A percentile compares a stretch with the other conserved stretches of the same genome.
These are phyloP conservation scores for Tricholaema leucomelas DNA, from an alignment of 2,113 vertebrate species.

Conservation along the genomic window DNA sequence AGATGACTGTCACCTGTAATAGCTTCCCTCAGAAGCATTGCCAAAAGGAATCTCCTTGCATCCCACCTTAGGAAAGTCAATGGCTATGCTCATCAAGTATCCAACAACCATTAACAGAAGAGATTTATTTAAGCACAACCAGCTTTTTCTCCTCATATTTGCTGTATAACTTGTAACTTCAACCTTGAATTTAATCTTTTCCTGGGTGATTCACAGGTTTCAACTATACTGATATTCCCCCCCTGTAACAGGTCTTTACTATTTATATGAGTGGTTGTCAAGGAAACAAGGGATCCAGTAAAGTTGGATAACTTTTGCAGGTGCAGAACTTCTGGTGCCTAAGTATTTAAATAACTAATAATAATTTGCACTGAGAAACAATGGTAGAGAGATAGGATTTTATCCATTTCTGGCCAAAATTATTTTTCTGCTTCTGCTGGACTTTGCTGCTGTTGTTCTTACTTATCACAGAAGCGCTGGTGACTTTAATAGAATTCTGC, in stretches of 20 bases:
- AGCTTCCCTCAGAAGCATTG: background rate
- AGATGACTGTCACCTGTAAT: background rate
- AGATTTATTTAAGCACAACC: slow-evolving; percentile 4
- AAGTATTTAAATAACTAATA: background rate
- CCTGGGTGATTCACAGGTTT: background rate
- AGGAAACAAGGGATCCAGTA: slow-evolving; percentile 58
- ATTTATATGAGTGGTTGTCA: slow-evolving; percentile 68
- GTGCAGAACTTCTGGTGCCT: slow-evolving; percentile 24
- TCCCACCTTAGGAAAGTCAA: background rate
- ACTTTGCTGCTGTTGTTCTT: background rate
- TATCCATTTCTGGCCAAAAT: background rate
- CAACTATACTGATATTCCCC: background rate
- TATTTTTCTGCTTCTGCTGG: slow-evolving; percentile 8
- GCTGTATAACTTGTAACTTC: background rate
- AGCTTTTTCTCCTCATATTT: background rate
- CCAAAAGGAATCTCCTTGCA: background rate
- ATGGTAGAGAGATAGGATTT: background rate
- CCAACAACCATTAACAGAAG: slow-evolving; percentile 11
- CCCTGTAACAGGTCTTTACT: background rate
- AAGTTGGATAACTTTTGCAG: slow-evolving; percentile 14
- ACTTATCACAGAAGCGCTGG: background rate
- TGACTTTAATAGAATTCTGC: slow-evolving; percentile 37
- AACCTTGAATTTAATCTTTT: slow-evolving; percentile 26
- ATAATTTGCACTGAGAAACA: slow-evolving; percentile 11
- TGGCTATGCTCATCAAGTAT: background rate